Percentiles rank a stretch among this genome's conserved stretches.
phyloP scores from a whole-genome alignment of 2,113 vertebrate species.

The Anolis sagrei region DNA sequence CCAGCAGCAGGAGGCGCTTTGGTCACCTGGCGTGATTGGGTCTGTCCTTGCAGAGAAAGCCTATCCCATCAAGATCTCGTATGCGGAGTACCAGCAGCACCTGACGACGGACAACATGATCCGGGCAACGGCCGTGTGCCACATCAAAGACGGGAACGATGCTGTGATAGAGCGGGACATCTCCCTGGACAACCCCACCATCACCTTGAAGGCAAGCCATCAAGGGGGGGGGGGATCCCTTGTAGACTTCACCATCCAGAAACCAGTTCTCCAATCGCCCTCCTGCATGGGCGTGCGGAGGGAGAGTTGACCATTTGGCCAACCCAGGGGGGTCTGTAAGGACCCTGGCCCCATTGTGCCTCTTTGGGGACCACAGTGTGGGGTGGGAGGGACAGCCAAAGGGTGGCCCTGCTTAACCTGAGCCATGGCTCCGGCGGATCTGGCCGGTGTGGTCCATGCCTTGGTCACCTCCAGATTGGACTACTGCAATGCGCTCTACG shows the following conservation, averaged over 20 bases:
- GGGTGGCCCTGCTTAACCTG: background rate
- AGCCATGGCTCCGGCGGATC: no score
- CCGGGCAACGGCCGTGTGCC: constrained; percentile 76
- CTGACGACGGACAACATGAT: constrained; percentile 79
- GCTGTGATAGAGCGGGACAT: constrained; percentile 72
- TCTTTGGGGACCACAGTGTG: background rate
- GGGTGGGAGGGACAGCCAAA: background rate
- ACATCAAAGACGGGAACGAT: constrained; percentile 60
- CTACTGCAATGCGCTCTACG: no score
- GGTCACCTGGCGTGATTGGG: no score
- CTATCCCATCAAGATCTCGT: constrained; percentile 72
- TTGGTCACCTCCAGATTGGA: no score
- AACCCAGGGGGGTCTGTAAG: background rate
- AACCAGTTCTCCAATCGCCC: no score
- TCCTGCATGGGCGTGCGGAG: background rate
- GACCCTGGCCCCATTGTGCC: fast-evolving
- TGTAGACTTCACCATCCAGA: no score
- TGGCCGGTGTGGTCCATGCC: no score
- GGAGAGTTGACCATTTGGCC: background rate
- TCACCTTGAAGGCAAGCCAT: constrained; percentile 70
- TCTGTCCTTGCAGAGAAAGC: constrained; percentile 64
- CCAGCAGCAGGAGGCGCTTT: no score
- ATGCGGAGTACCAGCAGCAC: constrained; percentile 72
- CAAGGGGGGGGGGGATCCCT: no score
- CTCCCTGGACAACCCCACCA: constrained; percentile 73